Evolutionary conservation across 2,113 vertebrate species (phyloP).

Genomic region (Cephalopterus ornatus): DNA sequence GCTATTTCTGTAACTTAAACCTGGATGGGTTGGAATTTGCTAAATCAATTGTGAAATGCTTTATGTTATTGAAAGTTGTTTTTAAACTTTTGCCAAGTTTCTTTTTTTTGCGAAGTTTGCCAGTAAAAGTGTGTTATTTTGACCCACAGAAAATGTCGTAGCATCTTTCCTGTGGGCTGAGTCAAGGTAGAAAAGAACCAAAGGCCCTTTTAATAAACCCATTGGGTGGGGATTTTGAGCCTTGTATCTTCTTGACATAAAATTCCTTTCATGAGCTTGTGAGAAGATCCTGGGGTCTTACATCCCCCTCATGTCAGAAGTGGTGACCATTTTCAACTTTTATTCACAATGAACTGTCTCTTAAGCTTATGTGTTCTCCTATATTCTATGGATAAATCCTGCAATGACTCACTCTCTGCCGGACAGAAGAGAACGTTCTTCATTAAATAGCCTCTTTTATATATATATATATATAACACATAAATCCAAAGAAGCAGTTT

Average conservation of each 20-base stretch:
- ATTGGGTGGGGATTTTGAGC: background rate
- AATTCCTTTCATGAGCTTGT: background rate
- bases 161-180: background rate
- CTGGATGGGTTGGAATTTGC: background rate
- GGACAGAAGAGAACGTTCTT: background rate
- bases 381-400: background rate
- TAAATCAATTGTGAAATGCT: background rate
- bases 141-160: background rate
- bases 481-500: background rate
- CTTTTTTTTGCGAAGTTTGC: background rate
- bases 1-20: background rate
- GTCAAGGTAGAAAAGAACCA: background rate
- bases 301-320: rapidly evolving
- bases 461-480: background rate
- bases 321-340: background rate
- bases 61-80: background rate
- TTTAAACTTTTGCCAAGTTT: background rate
- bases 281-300: background rate
- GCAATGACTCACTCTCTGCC: background rate
- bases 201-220: background rate
- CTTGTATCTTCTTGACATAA: background rate
- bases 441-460: background rate
- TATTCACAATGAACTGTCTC: background rate
- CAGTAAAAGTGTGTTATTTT: background rate
- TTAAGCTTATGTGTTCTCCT: background rate